phyloP scores from a whole-genome alignment of 2,888 invertebrate species.

The Caenorhabditis sp. region DNA sequence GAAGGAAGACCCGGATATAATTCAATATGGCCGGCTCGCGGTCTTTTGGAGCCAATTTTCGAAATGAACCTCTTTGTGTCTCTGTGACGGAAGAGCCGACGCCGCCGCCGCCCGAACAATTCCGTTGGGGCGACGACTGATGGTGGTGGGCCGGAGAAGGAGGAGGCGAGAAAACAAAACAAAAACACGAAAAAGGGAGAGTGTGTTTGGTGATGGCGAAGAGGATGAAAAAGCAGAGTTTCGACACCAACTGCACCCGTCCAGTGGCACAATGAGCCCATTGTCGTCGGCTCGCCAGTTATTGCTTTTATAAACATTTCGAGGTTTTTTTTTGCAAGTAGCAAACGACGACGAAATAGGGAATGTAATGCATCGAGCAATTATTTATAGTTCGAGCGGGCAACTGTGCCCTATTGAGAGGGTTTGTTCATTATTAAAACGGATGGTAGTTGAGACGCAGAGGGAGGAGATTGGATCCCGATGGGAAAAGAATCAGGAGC shows the following conservation, averaged over 20 bases:
- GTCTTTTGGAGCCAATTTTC: constrained; percentile 1
- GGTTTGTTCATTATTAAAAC: too few relatives aligned
- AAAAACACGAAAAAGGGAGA: constrained; percentile 5
- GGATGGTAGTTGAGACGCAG: too few relatives aligned
- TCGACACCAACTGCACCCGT: constrained; percentile 4
- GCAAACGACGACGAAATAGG: neutral
- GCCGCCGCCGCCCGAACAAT: neutral
- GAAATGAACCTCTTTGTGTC: constrained; percentile 9
- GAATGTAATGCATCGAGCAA: neutral
- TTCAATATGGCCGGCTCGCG: neutral
- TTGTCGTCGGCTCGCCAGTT: neutral
- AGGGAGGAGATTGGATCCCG: too few relatives aligned
- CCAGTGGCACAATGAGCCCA: constrained; percentile 8
- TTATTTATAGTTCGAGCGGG: neutral
- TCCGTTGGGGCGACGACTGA: constrained; percentile 8
- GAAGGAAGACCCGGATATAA: constrained; percentile 1
- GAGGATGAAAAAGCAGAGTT: neutral
- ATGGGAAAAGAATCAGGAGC: too few relatives aligned
- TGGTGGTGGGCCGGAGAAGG: neutral
- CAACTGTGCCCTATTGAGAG: neutral
- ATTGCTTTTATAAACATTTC: constrained; percentile 17
- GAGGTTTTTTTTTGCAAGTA: neutral
- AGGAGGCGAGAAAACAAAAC: constrained; percentile 2
- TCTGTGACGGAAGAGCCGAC: too few relatives aligned
- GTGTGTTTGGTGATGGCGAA: neutral